Base-by-base conservation (phyloP, 2,113 vertebrate species). In the Rostratula benghalensis region DNA sequence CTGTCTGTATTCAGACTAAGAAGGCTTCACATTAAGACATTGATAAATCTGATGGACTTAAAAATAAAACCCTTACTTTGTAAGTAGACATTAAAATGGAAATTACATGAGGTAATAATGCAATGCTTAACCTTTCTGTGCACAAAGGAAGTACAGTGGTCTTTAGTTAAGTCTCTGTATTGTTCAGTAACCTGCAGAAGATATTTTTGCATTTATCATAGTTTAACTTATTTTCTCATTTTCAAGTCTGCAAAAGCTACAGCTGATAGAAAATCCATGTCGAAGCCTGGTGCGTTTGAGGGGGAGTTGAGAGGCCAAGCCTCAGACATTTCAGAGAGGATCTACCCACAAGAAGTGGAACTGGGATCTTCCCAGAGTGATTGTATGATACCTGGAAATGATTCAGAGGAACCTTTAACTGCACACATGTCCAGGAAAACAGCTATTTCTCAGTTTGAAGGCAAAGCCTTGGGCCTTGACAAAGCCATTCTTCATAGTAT, bases 401-500 rank as follows among this genome's bases (percentile, higher is more conserved):
- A 99, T 41, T 97, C 98, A 6, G 99, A 99, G n/a, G 99, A 99
- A 43, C 97, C 98, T 21, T 91, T 99, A 31, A 98, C 98, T 7
- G 97, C 98, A n/a, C 98, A 99, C 95, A 97, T 99, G 97, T 99
- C 98, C 95, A 98, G 99, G 90, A 99, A 99, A 97, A 99, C 98
- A 7, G 99, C 99, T n/a, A 83, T 99, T 93, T 98, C 98, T 17
- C 99, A 99, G 94, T 99, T 99, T 97, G 99, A 99, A 97, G 99
- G 99, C 91, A 99, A 99, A 98, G 99, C 99, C 10, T 96, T 99
- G 70, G 99, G 99, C 43, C 97, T 99, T 94, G 99, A 99, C 95
- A 99, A 99, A 97, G 99, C 99, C 80, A 98, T 99, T 93, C 98
- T 99, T 89, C 99, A 99, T 35, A 99, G 99, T 95, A 99, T 99